These are phyloP conservation scores for Podotricha telesiphe DNA, from an alignment of 2,888 invertebrate species.

Conservation along the genomic window DNA sequence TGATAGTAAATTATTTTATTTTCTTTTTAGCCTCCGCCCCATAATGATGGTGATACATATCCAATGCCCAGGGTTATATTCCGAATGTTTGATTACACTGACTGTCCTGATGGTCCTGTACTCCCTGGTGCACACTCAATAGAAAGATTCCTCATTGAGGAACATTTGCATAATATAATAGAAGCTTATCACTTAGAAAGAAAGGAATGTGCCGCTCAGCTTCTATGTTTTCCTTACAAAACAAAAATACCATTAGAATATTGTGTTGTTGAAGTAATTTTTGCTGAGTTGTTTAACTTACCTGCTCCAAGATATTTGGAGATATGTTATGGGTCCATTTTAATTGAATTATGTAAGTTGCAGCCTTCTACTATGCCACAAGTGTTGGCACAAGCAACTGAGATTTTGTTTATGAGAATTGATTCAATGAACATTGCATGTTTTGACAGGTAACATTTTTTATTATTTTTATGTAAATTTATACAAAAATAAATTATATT, in stretches of 20 bases:
- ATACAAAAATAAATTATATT: too few relatives aligned
- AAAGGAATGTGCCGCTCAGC: slow-evolving; percentile 96
- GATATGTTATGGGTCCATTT: slow-evolving; percentile 95
- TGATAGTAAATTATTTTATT: background rate
- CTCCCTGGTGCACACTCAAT: slow-evolving; percentile 98
- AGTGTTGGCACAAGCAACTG: slow-evolving; percentile 98
- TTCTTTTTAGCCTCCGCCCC: slow-evolving; percentile 90
- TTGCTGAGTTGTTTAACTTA: slow-evolving; percentile 96
- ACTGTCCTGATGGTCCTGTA: slow-evolving; percentile 96
- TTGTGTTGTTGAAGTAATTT: slow-evolving; percentile 98
- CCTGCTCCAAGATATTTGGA: slow-evolving; percentile 95
- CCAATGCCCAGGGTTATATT: slow-evolving; percentile 98
- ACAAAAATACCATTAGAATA: slow-evolving; percentile 98
- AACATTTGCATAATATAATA: slow-evolving; percentile 96
- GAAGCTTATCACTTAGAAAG: slow-evolving; percentile 94
- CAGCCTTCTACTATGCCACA: slow-evolving; percentile 99
- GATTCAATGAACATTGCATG: slow-evolving; percentile 98
- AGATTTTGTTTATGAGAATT: slow-evolving; percentile 97
- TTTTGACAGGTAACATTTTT: slow-evolving; percentile 89
- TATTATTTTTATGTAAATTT: slow-evolving; percentile 5
- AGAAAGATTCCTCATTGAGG: slow-evolving; percentile 98
- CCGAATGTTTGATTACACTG: slow-evolving; percentile 99
- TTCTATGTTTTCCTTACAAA: slow-evolving; percentile 96
- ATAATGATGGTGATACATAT: slow-evolving; percentile 94
- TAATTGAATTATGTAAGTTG: slow-evolving; percentile 98